Percentiles rank a stretch among this genome's conserved stretches.
Evolutionary conservation across 2,797 vertebrate species (phyloP).

Genomic region (Poeciliopsis presidionis): DNA sequence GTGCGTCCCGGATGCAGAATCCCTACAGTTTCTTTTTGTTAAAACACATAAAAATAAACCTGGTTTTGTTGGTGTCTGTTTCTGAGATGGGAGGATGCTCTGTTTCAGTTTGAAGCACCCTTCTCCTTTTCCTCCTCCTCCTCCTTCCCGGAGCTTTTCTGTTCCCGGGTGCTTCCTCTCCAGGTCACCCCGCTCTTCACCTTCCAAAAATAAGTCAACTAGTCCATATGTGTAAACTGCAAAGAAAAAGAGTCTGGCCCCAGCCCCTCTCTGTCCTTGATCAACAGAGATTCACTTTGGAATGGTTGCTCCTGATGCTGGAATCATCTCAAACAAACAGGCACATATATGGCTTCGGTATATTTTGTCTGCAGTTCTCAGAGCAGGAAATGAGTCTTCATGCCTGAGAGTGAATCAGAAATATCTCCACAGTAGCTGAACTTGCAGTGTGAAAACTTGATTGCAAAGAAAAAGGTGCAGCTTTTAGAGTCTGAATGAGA

Average conservation of each 20-base stretch:
- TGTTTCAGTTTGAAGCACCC: constrained; percentile 35
- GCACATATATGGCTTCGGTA: background rate
- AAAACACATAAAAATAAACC: background rate
- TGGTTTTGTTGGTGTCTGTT: constrained; percentile 21
- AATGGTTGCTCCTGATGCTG: constrained; percentile 1
- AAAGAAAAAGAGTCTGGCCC: constrained; percentile 1
- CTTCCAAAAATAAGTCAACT: constrained; percentile 13
- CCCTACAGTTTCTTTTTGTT: background rate
- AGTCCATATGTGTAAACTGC: constrained; percentile 23
- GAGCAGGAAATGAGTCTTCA: constrained; percentile 11
- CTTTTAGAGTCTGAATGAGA: constrained; percentile 5
- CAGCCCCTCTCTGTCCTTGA: constrained; percentile 4
- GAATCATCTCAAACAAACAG: background rate
- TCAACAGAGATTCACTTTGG: constrained; percentile 5
- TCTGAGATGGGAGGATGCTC: constrained; percentile 51
- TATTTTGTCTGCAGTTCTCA: constrained; percentile 29
- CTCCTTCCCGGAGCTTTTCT: constrained; percentile 43
- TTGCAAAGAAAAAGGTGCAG: constrained; percentile 3
- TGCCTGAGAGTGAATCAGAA: constrained; percentile 24
- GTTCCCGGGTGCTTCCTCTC: constrained; percentile 51
- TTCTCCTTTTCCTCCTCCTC: constrained; percentile 25
- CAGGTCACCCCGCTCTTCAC: constrained; percentile 50
- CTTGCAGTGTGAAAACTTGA: constrained; percentile 20
- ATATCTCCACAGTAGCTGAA: constrained; percentile 21
- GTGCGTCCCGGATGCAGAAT: constrained; percentile 45